Evolutionary conservation across 2,888 invertebrate genomes (phyloP).

Genomic region (Crepidodera aurea): DNA sequence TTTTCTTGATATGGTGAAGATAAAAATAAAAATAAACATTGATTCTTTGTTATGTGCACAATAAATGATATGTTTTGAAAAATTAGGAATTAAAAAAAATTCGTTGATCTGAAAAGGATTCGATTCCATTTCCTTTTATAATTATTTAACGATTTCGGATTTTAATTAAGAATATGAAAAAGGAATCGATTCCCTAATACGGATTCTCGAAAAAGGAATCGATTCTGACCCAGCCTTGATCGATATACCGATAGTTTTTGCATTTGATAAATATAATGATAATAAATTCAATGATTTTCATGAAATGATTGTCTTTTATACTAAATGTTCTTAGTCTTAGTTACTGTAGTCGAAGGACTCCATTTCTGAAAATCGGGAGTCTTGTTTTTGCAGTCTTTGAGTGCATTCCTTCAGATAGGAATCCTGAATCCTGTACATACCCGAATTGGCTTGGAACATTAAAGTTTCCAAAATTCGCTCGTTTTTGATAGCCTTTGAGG

Average conservation of each 20-base stretch:
- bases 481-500: constrained; percentile 91
- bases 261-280: constrained; percentile 4
- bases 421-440: constrained; percentile 91
- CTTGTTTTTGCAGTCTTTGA: constrained; percentile 85
- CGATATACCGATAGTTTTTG: constrained; percentile 12
- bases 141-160: no score
- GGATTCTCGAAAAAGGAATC: no score
- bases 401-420: constrained; percentile 87
- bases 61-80: no score
- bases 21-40: no score
- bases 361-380: constrained; percentile 84
- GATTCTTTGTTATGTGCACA: no score
- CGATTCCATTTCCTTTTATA: no score
- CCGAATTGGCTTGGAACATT: constrained; percentile 92
- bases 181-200: no score
- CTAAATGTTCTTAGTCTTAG: constrained; percentile 48
- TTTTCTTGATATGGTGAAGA: no score
- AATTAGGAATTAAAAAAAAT: no score
- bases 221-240: no score
- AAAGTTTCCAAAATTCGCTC: constrained; percentile 90
- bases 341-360: constrained; percentile 77
- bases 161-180: no score
- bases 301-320: constrained; percentile 53
- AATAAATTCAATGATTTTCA: constrained; percentile 30
- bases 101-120: no score